Percentiles rank a stretch among this genome's conserved stretches.
Conservation (phyloP, 2,888 invertebrate species). For the Plebejus argus region DNA sequence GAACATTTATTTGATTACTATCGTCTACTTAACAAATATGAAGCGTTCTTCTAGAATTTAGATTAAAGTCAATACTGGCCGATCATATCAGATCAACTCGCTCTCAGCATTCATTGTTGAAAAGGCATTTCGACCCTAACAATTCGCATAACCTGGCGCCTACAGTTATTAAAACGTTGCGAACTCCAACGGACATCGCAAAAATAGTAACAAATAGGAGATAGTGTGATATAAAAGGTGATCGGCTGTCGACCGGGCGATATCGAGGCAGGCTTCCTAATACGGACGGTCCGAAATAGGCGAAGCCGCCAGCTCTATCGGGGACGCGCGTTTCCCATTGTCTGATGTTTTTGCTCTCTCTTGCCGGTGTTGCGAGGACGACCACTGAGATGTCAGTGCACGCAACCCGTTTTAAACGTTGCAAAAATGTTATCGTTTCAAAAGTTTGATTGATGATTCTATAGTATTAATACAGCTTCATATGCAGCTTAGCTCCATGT, state of each 20-base stretch:
- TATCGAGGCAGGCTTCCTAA: constrained; percentile 78
- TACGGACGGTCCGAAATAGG: constrained; percentile 77
- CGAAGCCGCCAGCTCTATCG: constrained; percentile 60
- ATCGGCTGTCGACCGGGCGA: constrained; percentile 61
- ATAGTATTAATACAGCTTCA: too few species aligned
- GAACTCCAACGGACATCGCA: constrained; percentile 4
- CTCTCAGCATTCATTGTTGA: neutral
- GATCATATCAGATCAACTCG: neutral
- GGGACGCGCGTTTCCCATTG: constrained; percentile 73
- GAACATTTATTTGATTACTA: too few species aligned
- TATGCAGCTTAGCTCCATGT: too few species aligned
- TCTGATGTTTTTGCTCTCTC: constrained; percentile 54
- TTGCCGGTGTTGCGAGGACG: constrained; percentile 59
- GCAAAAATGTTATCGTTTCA: neutral
- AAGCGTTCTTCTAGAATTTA: too few species aligned
- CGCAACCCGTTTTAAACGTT: constrained; percentile 41
- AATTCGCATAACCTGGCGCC: neutral
- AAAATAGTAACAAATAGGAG: constrained; percentile 34
- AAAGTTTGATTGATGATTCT: neutral
- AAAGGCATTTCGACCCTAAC: too few species aligned
- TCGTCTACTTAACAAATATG: too few species aligned
- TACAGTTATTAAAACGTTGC: neutral
- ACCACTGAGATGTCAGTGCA: constrained; percentile 49
- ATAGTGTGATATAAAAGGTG: constrained; percentile 51
- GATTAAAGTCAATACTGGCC: too few species aligned